A percentile compares a stretch with the other conserved stretches of the same genome.
phyloP scores from a whole-genome alignment of 2,888 invertebrate species.

The Oegoconia quadripuncta region DNA sequence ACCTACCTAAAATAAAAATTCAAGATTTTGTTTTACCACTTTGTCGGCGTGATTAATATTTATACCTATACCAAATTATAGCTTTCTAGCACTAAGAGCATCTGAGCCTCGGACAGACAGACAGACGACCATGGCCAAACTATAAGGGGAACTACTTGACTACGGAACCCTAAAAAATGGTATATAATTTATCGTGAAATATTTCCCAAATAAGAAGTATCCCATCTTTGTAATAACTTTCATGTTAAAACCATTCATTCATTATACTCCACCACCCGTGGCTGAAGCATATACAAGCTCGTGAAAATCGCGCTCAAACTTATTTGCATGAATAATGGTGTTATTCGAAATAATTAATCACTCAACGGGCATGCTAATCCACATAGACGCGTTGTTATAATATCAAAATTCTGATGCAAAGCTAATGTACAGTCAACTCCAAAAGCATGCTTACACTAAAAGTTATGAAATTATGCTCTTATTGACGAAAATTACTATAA shows the following conservation, averaged over 20 bases:
- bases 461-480: too few species aligned
- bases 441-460: too few species aligned
- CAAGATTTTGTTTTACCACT: too few species aligned
- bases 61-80: too few species aligned
- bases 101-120: too few species aligned
- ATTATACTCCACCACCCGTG: background rate
- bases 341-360: conserved; percentile 10
- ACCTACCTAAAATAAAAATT: too few species aligned
- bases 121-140: too few species aligned
- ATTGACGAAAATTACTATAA: too few species aligned
- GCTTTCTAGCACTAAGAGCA: too few species aligned
- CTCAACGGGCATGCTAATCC: conserved; percentile 3
- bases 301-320: background rate
- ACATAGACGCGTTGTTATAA: background rate
- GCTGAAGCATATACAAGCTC: conserved; percentile 2
- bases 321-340: conserved; percentile 7
- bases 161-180: too few species aligned
- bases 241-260: background rate
- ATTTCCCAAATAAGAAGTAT: background rate
- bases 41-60: too few species aligned
- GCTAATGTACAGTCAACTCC: background rate
- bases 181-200: background rate
- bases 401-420: background rate
- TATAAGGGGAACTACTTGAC: too few species aligned
- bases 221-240: background rate